Conservation (phyloP, 1,140 invertebrate genomes). For the Drosophila teissieri region DNA sequence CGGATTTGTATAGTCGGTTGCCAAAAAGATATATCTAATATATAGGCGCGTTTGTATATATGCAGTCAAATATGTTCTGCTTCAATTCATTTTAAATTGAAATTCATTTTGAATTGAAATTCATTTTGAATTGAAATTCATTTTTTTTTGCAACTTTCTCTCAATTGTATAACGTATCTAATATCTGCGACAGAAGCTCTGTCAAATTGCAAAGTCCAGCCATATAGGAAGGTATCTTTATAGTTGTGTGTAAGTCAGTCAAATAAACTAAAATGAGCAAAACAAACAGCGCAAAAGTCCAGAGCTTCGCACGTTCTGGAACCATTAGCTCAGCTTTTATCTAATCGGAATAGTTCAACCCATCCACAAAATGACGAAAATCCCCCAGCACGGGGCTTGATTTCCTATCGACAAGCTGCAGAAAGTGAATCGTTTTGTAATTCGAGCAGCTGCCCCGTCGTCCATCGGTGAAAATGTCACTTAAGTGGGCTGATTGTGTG, state of each 20-base stretch:
- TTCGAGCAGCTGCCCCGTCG: conserved; percentile 22
- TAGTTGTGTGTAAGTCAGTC: not conserved
- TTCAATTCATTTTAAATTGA: conserved; percentile 12
- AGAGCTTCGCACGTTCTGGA: conserved; percentile 27
- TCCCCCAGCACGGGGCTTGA: conserved; percentile 9
- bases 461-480: conserved; percentile 13
- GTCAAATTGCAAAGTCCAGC: conserved; percentile 1
- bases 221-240: not conserved
- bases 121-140: not conserved
- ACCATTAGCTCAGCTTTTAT: conserved; percentile 18
- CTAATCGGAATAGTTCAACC: conserved; percentile 26
- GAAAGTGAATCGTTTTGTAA: conserved; percentile 41
- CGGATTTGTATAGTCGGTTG: conserved; percentile 48
- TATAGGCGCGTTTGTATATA: conserved; percentile 3
- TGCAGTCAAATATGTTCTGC: conserved; percentile 5
- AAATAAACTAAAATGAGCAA: conserved; percentile 3
- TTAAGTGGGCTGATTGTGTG: conserved; percentile 20
- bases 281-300: conserved; percentile 9
- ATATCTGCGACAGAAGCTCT: not conserved
- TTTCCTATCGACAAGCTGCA: conserved; percentile 36
- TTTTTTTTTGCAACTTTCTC: not conserved
- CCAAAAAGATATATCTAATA: conserved; percentile 45
- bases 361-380: conserved; percentile 18
- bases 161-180: conserved; percentile 6
- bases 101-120: not conserved